phyloP scores from a whole-genome alignment of 2,888 invertebrate genomes.

The Ryuthela nishihirai region DNA sequence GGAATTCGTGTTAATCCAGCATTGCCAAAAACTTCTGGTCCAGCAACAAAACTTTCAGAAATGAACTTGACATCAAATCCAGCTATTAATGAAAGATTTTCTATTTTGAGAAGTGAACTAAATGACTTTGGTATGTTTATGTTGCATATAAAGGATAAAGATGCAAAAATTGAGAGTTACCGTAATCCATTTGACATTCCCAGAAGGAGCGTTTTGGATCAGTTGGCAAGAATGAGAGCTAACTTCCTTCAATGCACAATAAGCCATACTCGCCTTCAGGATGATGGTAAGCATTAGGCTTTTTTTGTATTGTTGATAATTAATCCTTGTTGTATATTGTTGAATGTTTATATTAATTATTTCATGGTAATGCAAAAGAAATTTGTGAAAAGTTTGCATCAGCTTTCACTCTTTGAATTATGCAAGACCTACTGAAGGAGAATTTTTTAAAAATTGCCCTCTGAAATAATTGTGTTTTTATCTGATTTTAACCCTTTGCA shows the following conservation, averaged over 20 bases:
- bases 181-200: constrained; percentile 96
- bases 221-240: constrained; percentile 89
- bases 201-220: constrained; percentile 79
- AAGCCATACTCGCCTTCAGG: constrained; percentile 67
- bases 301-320: too few relatives aligned
- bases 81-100: constrained; percentile 65
- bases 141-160: constrained; percentile 56
- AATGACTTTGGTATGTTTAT: constrained; percentile 76
- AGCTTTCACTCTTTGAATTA: background rate
- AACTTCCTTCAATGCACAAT: constrained; percentile 82
- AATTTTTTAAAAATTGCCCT: background rate
- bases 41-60: constrained; percentile 65
- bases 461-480: background rate
- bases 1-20: constrained; percentile 41
- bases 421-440: background rate
- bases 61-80: constrained; percentile 68
- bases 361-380: background rate
- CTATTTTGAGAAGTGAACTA: constrained; percentile 74
- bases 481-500: too few relatives aligned
- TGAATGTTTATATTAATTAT: background rate
- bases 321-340: too few relatives aligned
- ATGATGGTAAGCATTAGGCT: constrained; percentile 59
- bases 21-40: constrained; percentile 51
- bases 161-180: constrained; percentile 65
- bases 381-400: background rate